Percentiles rank a stretch among this genome's conserved stretches.
These are phyloP conservation scores for Asobara japonica DNA, from an alignment of 1,140 invertebrate genomes.

Conservation along the genomic window DNA sequence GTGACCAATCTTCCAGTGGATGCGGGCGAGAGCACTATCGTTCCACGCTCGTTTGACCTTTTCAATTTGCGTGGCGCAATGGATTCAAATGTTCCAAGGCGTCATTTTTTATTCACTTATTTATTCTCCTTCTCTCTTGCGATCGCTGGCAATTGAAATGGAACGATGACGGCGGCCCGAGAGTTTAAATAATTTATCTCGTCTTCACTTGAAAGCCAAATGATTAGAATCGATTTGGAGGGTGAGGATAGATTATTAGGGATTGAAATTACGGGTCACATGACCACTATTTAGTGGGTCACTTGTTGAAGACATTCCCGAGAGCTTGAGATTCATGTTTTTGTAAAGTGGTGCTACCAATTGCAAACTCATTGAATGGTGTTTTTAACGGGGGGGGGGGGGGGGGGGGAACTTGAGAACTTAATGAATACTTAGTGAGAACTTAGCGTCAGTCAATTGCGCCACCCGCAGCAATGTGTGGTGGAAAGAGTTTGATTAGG, in stretches of 20 bases:
- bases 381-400: too few relatives aligned
- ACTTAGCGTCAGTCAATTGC: too few relatives aligned
- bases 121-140: conserved; percentile 3
- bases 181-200: conserved; percentile 13
- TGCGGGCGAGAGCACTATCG: conserved; percentile 33
- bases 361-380: neutral
- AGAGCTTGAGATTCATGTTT: too few relatives aligned
- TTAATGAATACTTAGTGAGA: too few relatives aligned
- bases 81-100: conserved; percentile 33
- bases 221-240: neutral
- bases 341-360: too few relatives aligned
- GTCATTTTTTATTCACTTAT: conserved; percentile 22
- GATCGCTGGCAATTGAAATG: neutral
- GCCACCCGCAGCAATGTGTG: too few relatives aligned
- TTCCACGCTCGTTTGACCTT: conserved; percentile 37
- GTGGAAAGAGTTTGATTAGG: too few relatives aligned
- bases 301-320: neutral
- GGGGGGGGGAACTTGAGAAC: too few relatives aligned
- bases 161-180: conserved; percentile 1
- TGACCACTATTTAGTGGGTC: conserved; percentile 2
- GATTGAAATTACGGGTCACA: conserved; percentile 23
- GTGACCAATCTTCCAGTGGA: conserved; percentile 31
- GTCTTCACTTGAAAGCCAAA: neutral
- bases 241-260: neutral
- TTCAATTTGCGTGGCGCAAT: conserved; percentile 37